These are phyloP conservation scores for Corythucha ciliata DNA, from an alignment of 2,888 invertebrate genomes.

Conservation along the genomic window DNA sequence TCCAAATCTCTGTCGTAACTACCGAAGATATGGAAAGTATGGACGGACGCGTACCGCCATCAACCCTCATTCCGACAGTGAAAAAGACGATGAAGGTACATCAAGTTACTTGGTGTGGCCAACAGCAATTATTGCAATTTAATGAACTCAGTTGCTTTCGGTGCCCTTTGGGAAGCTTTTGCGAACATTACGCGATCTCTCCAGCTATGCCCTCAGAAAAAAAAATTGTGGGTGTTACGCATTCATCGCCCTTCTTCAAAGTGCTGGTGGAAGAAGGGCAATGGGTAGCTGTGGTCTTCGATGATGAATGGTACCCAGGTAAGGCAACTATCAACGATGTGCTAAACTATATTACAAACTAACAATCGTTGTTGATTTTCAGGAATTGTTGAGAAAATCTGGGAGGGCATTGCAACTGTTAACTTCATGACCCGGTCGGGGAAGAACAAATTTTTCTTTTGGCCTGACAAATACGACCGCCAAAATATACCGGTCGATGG, in stretches of 20 bases:
- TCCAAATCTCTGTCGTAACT: neutral
- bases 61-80: slow-evolving; percentile 2
- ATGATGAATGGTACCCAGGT: slow-evolving; percentile 5
- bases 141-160: neutral
- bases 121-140: neutral
- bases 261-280: neutral
- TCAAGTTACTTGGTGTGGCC: slow-evolving; percentile 13
- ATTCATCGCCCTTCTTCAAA: neutral
- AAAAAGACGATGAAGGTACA: slow-evolving; percentile 6
- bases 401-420: no score
- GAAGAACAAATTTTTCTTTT: no score
- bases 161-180: neutral
- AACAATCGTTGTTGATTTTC: no score
- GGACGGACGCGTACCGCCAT: neutral
- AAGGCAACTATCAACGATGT: no score
- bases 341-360: no score
- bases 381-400: no score
- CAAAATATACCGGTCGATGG: no score
- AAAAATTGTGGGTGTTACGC: neutral
- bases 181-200: neutral
- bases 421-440: no score
- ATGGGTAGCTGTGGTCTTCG: slow-evolving; percentile 1
- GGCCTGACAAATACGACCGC: no score
- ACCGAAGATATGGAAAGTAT: slow-evolving; percentile 10
- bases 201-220: neutral